Conservation (phyloP, 2,797 vertebrate genomes). For the Brachyrhaphis roseni region DNA sequence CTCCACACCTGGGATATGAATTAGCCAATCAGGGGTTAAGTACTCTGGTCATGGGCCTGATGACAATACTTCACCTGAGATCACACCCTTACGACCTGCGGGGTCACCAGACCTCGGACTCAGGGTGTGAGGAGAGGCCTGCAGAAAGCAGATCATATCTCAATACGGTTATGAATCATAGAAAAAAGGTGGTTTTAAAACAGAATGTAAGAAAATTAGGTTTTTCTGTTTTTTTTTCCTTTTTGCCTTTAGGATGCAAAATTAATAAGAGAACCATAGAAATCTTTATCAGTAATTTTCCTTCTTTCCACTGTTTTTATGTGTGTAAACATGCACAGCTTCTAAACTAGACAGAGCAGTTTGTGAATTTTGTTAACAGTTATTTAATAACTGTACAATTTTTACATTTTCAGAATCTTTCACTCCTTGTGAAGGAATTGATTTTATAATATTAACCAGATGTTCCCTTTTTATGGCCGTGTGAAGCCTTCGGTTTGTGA, state of each 20-base stretch:
- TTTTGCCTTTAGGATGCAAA: neutral
- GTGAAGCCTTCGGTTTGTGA: constrained; percentile 12
- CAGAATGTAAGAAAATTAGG: neutral
- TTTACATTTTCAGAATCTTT: neutral
- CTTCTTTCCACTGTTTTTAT: neutral
- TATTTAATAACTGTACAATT: neutral
- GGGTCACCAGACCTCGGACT: constrained; percentile 57
- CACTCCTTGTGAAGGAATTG: neutral
- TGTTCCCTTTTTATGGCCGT: constrained; percentile 18
- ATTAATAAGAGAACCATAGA: neutral
- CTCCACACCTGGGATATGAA: constrained; percentile 81
- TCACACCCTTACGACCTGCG: constrained; percentile 56
- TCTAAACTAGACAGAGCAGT: neutral
- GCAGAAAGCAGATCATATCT: constrained; percentile 65
- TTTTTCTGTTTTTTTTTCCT: neutral
- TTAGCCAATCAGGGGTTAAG: constrained; percentile 79
- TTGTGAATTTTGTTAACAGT: neutral
- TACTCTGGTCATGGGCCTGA: constrained; percentile 73
- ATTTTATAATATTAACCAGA: constrained; percentile 12
- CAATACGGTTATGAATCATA: constrained; percentile 51
- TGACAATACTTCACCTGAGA: constrained; percentile 81
- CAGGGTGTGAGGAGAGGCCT: constrained; percentile 44
- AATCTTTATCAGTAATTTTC: neutral
- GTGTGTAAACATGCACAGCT: neutral
- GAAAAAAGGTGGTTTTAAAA: neutral